These are phyloP conservation scores for Meandrusa payeni DNA, from an alignment of 2,888 invertebrate species.

Conservation along the genomic window DNA sequence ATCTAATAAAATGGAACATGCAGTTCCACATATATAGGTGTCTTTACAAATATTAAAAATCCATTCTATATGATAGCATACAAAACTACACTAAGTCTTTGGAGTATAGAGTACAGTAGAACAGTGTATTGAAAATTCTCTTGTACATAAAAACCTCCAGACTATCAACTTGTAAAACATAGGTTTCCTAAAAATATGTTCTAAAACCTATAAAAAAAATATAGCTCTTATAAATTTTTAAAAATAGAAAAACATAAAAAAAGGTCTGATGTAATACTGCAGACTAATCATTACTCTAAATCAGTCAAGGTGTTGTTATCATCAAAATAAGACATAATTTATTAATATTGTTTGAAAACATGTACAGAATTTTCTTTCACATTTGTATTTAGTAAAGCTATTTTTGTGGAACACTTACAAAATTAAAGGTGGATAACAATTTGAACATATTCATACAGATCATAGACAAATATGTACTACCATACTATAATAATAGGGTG, in stretches of 20 bases:
- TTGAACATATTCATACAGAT: constrained; percentile 52
- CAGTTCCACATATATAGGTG: constrained; percentile 42
- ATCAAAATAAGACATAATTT: constrained; percentile 51
- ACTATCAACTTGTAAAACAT: constrained; percentile 48
- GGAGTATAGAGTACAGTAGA: constrained; percentile 53
- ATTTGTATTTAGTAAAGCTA: constrained; percentile 43
- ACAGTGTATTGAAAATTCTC: constrained; percentile 46
- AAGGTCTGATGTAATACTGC: constrained; percentile 75
- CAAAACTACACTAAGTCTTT: constrained; percentile 47
- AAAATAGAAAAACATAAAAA: constrained; percentile 71
- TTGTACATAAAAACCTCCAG: constrained; percentile 42
- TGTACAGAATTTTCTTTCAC: constrained; percentile 44
- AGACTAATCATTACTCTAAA: constrained; percentile 70
- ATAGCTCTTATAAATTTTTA: constrained; percentile 60
- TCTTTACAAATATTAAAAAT: constrained; percentile 49
- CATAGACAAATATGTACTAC: not conserved
- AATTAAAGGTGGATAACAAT: constrained; percentile 46
- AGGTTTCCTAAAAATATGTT: constrained; percentile 45
- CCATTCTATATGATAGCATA: constrained; percentile 40
- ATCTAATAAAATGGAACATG: constrained; percentile 45
- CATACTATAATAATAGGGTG: too few species aligned
- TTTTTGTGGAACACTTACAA: constrained; percentile 44
- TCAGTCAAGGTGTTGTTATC: constrained; percentile 68
- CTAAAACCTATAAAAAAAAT: constrained; percentile 71
- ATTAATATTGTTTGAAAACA: constrained; percentile 37